Evolutionary conservation across 2,888 invertebrate species (phyloP).

Genomic region (Bombylius major): DNA sequence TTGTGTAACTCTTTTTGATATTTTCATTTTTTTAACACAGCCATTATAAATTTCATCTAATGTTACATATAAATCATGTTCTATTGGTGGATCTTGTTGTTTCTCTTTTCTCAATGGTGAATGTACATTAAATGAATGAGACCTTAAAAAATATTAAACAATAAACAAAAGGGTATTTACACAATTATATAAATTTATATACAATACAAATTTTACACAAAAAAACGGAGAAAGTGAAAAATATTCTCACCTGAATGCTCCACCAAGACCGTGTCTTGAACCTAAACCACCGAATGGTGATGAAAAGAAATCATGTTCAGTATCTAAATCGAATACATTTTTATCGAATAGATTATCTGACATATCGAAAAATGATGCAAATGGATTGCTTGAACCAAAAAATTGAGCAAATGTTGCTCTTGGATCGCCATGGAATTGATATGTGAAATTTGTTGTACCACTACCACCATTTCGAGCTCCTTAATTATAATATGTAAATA

Average conservation of each 20-base stretch:
- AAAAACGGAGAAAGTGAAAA: no score
- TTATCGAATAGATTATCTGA: conserved; percentile 48
- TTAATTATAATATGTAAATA: conserved; percentile 18
- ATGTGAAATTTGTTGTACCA: conserved; percentile 56
- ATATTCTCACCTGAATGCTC: conserved; percentile 42
- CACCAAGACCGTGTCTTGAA: conserved; percentile 54
- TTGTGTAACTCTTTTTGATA: conserved; percentile 79
- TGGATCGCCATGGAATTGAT: conserved; percentile 92
- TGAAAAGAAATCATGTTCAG: conserved; percentile 69
- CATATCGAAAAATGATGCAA: conserved; percentile 76
- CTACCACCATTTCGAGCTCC: conserved; percentile 48
- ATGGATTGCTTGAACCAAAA: conserved; percentile 92
- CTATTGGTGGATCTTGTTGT: conserved; percentile 79
- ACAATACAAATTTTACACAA: no score
- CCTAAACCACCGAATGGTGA: conserved; percentile 62
- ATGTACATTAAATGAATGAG: conserved; percentile 81
- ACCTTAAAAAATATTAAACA: conserved; percentile 46
- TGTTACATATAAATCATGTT: conserved; percentile 85
- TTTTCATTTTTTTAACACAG: conserved; percentile 98
- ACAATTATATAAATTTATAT: not conserved
- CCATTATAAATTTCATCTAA: conserved; percentile 92
- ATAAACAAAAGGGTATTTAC: not conserved
- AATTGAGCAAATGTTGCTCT: conserved; percentile 95
- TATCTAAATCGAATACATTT: conserved; percentile 57
- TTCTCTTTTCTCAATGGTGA: conserved; percentile 64